Evolutionary conservation across 2,113 vertebrate genomes (phyloP).

Genomic region (Quiscalus mexicanus): DNA sequence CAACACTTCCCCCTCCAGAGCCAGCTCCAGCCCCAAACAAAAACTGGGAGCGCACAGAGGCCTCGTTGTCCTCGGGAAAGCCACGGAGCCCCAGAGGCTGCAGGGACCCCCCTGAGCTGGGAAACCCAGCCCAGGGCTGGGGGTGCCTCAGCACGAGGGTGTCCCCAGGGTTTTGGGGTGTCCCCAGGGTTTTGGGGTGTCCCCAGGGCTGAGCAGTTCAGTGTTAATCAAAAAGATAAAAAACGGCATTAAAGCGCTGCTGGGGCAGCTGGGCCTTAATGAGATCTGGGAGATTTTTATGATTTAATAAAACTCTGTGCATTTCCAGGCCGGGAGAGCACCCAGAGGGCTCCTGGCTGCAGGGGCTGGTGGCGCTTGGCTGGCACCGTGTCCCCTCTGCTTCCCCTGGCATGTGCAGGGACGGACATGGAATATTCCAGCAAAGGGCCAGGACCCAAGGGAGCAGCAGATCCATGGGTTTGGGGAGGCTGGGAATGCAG

Average conservation of each 20-base stretch:
- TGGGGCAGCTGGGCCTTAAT: background rate
- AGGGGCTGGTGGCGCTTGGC: background rate
- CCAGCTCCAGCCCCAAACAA: background rate
- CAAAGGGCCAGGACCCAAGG: no score
- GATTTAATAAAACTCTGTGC: background rate
- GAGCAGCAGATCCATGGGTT: fast-evolving
- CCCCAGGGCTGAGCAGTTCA: background rate
- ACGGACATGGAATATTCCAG: background rate
- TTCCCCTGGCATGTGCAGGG: background rate
- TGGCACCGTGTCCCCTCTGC: background rate
- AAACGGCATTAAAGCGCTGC: background rate
- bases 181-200: no score
- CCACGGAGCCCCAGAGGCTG: background rate
- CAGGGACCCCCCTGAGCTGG: background rate
- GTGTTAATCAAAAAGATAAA: background rate
- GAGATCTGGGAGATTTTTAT: background rate
- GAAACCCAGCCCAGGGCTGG: background rate
- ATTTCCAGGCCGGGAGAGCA: background rate
- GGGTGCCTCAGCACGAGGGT: no score
- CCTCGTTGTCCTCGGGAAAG: background rate
- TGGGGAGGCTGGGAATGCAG: background rate
- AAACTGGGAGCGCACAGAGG: background rate
- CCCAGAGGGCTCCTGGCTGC: background rate
- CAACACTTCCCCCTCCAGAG: background rate
- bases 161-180: no score